Evolutionary conservation across 2,888 invertebrate genomes (phyloP).

Genomic region (Andrena hattorfiana): DNA sequence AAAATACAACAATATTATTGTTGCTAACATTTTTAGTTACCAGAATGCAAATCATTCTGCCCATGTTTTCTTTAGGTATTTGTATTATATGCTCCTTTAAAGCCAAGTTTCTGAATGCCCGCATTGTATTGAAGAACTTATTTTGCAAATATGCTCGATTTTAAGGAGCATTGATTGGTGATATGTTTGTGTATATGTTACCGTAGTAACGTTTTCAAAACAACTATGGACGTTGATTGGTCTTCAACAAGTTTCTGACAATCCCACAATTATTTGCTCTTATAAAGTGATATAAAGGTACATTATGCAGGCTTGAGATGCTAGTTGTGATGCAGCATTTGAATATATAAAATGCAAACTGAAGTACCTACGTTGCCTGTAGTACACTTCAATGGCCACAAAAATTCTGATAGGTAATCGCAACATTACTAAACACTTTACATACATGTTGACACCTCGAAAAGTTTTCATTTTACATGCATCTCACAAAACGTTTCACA

Average conservation of each 20-base stretch:
- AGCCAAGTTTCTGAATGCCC: background rate
- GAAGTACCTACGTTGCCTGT: constrained; percentile 81
- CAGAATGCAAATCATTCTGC: background rate
- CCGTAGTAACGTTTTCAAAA: constrained; percentile 78
- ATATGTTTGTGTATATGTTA: constrained; percentile 69
- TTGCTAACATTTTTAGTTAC: constrained; percentile 16
- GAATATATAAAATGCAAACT: constrained; percentile 81
- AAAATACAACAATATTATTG: background rate
- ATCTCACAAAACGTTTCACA: background rate
- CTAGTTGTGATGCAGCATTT: constrained; percentile 54
- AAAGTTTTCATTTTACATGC: background rate
- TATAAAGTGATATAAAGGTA: constrained; percentile 45
- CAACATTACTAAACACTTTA: constrained; percentile 29
- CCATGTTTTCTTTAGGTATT: background rate
- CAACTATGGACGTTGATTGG: constrained; percentile 79
- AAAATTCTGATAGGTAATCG: constrained; percentile 78
- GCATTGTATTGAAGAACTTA: background rate
- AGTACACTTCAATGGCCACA: constrained; percentile 78
- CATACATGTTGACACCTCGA: background rate
- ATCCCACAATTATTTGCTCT: constrained; percentile 42
- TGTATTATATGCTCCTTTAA: background rate
- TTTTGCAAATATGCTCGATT: constrained; percentile 1
- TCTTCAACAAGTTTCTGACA: constrained; percentile 66
- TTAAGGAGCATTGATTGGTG: constrained; percentile 54
- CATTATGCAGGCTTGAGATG: constrained; percentile 48